Evolutionary conservation across 2,797 vertebrate species (phyloP).

Genomic region (Carcharodon carcharias): DNA sequence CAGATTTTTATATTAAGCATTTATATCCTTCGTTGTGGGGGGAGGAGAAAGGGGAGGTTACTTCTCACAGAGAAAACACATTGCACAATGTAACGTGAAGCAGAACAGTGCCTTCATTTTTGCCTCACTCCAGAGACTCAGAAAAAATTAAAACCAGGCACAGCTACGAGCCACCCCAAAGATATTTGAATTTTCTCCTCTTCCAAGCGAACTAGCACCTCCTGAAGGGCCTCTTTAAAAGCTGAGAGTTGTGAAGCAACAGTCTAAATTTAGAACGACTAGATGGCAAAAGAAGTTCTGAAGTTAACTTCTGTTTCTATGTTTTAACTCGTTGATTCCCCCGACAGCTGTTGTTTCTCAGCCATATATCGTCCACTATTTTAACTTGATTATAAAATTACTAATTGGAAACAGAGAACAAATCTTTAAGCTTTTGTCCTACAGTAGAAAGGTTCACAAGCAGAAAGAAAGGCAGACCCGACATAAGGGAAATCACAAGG

Average conservation of each 20-base stretch:
- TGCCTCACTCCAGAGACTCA: background rate
- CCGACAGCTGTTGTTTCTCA: conserved; percentile 26
- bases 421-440: background rate
- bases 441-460: background rate
- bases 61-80: background rate
- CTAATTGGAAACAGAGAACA: background rate
- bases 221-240: conserved; percentile 12
- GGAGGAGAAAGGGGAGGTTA: background rate
- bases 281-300: background rate
- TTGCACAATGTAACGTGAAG: background rate
- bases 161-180: background rate
- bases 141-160: conserved; percentile 18
- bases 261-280: background rate
- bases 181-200: background rate
- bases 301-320: background rate
- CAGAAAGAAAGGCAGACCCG: background rate
- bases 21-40: background rate
- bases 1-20: background rate
- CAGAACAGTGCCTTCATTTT: background rate
- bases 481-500: background rate
- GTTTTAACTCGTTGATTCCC: background rate
- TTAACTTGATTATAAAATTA: background rate
- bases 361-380: background rate
- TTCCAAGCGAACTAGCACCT: background rate
- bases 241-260: background rate